phyloP scores from a whole-genome alignment of 2,797 vertebrate genomes.

The Steatocranus sp. region DNA sequence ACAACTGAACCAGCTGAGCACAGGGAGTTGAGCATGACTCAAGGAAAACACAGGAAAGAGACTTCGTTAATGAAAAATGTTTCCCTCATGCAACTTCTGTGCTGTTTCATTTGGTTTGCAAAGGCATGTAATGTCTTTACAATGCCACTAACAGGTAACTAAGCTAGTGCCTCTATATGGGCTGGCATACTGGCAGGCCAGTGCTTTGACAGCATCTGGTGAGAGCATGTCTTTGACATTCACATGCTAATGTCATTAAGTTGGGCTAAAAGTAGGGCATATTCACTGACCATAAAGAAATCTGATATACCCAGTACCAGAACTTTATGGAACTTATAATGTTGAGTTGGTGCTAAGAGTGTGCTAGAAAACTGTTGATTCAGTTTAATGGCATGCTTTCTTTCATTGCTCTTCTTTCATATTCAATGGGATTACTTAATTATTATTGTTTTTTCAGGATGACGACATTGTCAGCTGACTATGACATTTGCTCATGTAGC shows the following conservation, averaged over 20 bases:
- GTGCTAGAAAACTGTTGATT: neutral
- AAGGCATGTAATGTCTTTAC: slow-evolving; percentile 66
- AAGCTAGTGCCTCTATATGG: slow-evolving; percentile 18
- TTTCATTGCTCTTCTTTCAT: neutral
- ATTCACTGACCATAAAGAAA: slow-evolving; percentile 28
- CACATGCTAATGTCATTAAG: slow-evolving; percentile 60
- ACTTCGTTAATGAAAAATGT: slow-evolving; percentile 27
- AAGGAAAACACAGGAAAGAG: slow-evolving; percentile 46
- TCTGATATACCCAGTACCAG: neutral
- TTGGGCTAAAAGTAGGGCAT: slow-evolving; percentile 57
- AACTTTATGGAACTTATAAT: neutral
- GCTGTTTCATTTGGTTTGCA: slow-evolving; percentile 53
- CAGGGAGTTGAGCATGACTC: slow-evolving; percentile 33
- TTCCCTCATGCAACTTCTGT: slow-evolving; percentile 32
- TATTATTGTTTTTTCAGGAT: neutral
- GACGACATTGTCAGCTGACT: neutral
- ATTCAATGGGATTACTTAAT: neutral
- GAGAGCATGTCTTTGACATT: slow-evolving; percentile 40
- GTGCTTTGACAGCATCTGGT: slow-evolving; percentile 40
- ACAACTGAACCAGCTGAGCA: slow-evolving; percentile 1
- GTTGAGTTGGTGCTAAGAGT: neutral
- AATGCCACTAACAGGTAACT: slow-evolving; percentile 29
- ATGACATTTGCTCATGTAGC: neutral
- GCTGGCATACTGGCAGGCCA: slow-evolving; percentile 31
- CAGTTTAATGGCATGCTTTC: neutral